A percentile compares a stretch with the other conserved stretches of the same genome.
phyloP scores from a whole-genome alignment of 2,797 vertebrate genomes.

The Cetoscarus ocellatus region DNA sequence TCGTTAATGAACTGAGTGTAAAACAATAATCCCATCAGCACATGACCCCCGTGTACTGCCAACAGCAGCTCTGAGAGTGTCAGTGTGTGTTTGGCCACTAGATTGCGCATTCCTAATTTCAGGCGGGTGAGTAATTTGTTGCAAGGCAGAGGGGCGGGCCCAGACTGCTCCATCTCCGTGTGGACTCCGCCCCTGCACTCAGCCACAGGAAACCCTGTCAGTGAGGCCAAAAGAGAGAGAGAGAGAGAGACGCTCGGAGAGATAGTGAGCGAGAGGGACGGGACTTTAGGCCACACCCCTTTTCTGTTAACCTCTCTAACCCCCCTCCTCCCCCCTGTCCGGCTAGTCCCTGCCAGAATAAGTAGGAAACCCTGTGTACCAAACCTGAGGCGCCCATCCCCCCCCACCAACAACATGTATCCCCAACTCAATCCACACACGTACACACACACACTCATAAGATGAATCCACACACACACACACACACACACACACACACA shows the following conservation, averaged over 20 bases:
- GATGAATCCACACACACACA: slow-evolving; percentile 30
- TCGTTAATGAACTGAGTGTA: slow-evolving; percentile 5
- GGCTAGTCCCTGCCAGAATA: slow-evolving; percentile 87
- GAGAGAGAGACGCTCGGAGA: slow-evolving; percentile 10
- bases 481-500: not conserved
- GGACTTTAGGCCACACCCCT: slow-evolving; percentile 85
- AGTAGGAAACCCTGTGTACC: slow-evolving; percentile 86
- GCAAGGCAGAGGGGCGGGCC: slow-evolving; percentile 65
- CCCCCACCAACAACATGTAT: slow-evolving; percentile 64
- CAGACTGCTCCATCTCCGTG: slow-evolving; percentile 63
- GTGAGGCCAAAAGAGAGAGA: slow-evolving; percentile 56
- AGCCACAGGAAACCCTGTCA: slow-evolving; percentile 86
- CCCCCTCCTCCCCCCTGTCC: slow-evolving; percentile 79
- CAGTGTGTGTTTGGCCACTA: slow-evolving; percentile 50
- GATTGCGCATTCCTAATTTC: slow-evolving; percentile 79
- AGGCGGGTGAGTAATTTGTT: slow-evolving; percentile 74
- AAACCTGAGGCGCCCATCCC: slow-evolving; percentile 86
- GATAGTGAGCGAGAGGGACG: slow-evolving; percentile 59
- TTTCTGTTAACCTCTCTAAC: slow-evolving; percentile 84
- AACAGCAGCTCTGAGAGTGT: slow-evolving; percentile 9
- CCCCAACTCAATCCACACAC: slow-evolving; percentile 27
- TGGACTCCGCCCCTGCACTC: slow-evolving; percentile 82
- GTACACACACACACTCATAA: slow-evolving; percentile 21
- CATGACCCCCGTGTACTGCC: slow-evolving; percentile 17
- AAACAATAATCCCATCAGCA: slow-evolving; percentile 24